Base-by-base conservation (phyloP, 2,113 vertebrate species). In the Eudyptes chrysolophus region DNA sequence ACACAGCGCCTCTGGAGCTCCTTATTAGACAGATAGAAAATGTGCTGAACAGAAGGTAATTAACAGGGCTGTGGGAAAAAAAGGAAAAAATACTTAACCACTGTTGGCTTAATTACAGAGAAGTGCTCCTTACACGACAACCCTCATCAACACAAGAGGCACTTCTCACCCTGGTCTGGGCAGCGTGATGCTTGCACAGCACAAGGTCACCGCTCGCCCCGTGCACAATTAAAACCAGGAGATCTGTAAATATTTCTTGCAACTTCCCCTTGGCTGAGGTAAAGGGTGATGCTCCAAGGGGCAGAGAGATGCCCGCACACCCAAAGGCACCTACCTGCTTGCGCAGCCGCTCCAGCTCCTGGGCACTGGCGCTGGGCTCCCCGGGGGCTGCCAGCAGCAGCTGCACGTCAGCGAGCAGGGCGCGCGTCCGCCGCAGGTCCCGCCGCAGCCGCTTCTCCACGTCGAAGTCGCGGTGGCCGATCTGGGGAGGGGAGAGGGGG, bases 381-480 rank as follows among this genome's bases (percentile, higher is more conserved):
- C 98, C 91, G 0, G 99, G 92, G 9, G 98, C 98, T 11, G 98
- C 97, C 58, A 99, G 98, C 32, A 99, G 98, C 55, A 99, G 98
- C 98, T 99, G 99, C 38, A 99, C 97, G 0, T 99, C 99, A 0
- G 99, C 99, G 55, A 99, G 91, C 6, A 99, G 98, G 0, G 99
- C 99, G 0, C 99, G 99, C 0, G 99, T 99, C 78, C 99, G 97
- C 86, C 98, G 98, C 95, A 99, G 98, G 97, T 99, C 99, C 58
- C 99, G 98, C 60, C 99, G 98, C 66, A 99, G 98, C 20, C 99
- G 98, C 97, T 99, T 99, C 98, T 99, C 99, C 91, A 99, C 99
- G 0, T 99, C 99, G 7, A 99, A 99, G 98, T 99, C 99, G 9
- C 99, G 98, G 95, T 99, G 99, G 29, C 99, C 99, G 7, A 99